Conservation (phyloP, 2,888 invertebrate species). For the Orthosia gothica region DNA sequence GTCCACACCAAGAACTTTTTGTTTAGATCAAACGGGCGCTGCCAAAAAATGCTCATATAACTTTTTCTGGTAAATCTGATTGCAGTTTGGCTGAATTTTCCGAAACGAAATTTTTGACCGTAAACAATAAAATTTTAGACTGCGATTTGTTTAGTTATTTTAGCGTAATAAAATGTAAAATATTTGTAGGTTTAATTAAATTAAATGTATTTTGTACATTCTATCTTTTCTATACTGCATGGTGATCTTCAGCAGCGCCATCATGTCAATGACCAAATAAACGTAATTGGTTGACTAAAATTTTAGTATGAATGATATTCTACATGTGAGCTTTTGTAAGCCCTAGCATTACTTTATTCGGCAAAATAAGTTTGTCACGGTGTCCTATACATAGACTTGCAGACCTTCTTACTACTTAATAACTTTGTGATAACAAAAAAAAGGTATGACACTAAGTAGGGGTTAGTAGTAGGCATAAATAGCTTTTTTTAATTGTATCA, state of each 20-base stretch:
- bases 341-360: not conserved
- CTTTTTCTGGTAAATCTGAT: constrained; percentile 66
- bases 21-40: constrained; percentile 54
- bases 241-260: no score
- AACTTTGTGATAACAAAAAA: constrained; percentile 2
- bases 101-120: constrained; percentile 38
- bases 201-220: no score
- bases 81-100: constrained; percentile 57
- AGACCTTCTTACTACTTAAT: not conserved
- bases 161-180: not conserved
- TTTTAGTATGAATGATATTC: no score
- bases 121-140: constrained; percentile 12
- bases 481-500: no score
- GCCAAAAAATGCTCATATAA: constrained; percentile 71
- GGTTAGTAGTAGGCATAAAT: no score
- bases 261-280: no score
- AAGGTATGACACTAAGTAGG: not conserved
- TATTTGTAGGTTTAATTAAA: not conserved
- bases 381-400: not conserved
- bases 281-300: no score
- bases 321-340: not conserved
- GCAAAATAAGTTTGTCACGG: not conserved
- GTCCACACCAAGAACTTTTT: constrained; percentile 58
- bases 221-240: no score
- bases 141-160: constrained; percentile 15